Evolutionary conservation across 92 coral and sea anemone species (phyloP).

Genomic region (Epizoanthus stellaris): DNA sequence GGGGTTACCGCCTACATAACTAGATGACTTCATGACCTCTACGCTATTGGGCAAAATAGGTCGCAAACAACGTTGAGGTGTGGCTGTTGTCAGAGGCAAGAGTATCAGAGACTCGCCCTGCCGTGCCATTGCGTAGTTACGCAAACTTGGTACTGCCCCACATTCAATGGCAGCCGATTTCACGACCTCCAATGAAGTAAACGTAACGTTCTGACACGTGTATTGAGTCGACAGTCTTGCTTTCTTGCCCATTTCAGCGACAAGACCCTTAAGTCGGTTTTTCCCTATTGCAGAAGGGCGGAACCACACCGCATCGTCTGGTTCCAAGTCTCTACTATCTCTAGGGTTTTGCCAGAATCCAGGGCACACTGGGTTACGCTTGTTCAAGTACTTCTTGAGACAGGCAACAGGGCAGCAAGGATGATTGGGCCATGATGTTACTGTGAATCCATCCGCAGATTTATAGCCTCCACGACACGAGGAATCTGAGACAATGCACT

Average conservation of each 20-base stretch:
- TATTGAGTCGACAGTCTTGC: background rate
- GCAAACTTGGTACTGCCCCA: background rate
- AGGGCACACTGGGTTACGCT: background rate
- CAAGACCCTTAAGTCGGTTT: constrained; percentile 14
- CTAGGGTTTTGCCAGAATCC: constrained; percentile 10
- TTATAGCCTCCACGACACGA: background rate
- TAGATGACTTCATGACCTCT: background rate
- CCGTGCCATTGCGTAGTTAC: background rate
- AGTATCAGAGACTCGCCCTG: background rate
- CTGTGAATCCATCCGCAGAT: background rate
- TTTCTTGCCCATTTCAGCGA: constrained; percentile 10
- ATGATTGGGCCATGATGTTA: background rate
- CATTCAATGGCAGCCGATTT: background rate
- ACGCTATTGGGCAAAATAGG: background rate
- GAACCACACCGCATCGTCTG: background rate
- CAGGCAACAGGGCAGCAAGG: constrained; percentile 13
- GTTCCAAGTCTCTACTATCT: background rate
- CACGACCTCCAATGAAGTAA: background rate
- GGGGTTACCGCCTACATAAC: background rate
- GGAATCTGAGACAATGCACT: background rate
- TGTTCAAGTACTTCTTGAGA: background rate
- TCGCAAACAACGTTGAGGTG: background rate
- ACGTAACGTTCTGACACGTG: background rate
- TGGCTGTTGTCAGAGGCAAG: background rate
- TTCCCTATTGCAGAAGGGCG: constrained; percentile 9